These are phyloP conservation scores for Vombatus ursinus DNA, from an alignment of 2,113 vertebrate genomes.

Conservation along the genomic window DNA sequence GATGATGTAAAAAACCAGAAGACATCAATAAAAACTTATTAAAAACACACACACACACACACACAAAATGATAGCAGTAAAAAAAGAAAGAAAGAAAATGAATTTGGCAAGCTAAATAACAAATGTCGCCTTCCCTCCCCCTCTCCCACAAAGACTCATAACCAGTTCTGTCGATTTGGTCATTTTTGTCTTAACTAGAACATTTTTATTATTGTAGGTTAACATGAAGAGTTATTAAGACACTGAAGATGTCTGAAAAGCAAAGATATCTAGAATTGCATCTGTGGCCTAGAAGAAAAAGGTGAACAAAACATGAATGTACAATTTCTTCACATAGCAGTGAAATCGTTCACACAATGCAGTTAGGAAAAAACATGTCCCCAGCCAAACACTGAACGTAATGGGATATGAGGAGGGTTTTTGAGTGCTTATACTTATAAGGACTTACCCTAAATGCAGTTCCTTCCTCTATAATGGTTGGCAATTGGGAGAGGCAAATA, in stretches of 20 bases:
- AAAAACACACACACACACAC: background rate
- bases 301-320: background rate
- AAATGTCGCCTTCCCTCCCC: background rate
- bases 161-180: background rate
- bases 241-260: background rate
- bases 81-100: background rate
- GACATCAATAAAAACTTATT: background rate
- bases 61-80: background rate
- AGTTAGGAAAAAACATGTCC: background rate
- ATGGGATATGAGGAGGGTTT: background rate
- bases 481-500: conserved; percentile 98
- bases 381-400: background rate
- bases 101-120: background rate
- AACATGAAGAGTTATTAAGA: background rate
- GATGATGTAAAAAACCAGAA: background rate
- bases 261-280: background rate
- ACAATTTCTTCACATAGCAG: background rate
- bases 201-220: background rate
- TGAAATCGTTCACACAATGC: background rate
- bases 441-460: conserved; percentile 95
- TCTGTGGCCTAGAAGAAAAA: background rate
- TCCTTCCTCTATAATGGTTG: conserved; percentile 98
- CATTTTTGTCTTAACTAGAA: background rate
- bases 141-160: background rate
- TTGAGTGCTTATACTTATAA: rapidly evolving